These are phyloP conservation scores for Tenualosa ilisha DNA, from an alignment of 2,797 vertebrate genomes.

Conservation along the genomic window DNA sequence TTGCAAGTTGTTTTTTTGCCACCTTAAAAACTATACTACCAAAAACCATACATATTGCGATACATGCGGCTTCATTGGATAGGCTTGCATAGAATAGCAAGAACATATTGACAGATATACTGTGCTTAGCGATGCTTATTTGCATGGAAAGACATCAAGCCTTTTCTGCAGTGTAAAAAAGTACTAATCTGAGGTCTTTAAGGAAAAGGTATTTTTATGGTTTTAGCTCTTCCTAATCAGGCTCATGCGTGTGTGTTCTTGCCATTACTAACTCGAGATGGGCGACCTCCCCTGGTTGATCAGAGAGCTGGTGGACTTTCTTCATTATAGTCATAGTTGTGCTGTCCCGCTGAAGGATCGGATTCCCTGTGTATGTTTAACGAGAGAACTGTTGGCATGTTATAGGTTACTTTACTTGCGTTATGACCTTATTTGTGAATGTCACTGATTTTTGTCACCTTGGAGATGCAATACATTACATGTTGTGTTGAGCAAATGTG, in stretches of 20 bases:
- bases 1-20: slow-evolving; percentile 13
- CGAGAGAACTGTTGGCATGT: neutral
- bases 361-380: neutral
- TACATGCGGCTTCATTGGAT: slow-evolving; percentile 2
- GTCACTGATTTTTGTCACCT: neutral
- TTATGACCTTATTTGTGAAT: neutral
- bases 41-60: neutral
- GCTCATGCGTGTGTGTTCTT: neutral
- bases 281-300: neutral
- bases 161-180: neutral
- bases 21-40: slow-evolving; percentile 2
- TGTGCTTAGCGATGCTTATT: neutral
- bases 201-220: neutral
- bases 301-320: neutral
- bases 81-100: neutral
- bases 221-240: neutral
- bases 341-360: neutral
- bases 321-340: neutral
- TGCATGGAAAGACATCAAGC: slow-evolving; percentile 4
- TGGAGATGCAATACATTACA: slow-evolving; percentile 23
- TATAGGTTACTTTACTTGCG: neutral
- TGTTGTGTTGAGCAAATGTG: neutral
- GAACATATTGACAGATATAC: neutral
- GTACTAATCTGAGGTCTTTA: slow-evolving; percentile 1
- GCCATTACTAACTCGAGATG: neutral